phyloP scores from a whole-genome alignment of 2,888 invertebrate genomes.

The Platycnemis pennipes region DNA sequence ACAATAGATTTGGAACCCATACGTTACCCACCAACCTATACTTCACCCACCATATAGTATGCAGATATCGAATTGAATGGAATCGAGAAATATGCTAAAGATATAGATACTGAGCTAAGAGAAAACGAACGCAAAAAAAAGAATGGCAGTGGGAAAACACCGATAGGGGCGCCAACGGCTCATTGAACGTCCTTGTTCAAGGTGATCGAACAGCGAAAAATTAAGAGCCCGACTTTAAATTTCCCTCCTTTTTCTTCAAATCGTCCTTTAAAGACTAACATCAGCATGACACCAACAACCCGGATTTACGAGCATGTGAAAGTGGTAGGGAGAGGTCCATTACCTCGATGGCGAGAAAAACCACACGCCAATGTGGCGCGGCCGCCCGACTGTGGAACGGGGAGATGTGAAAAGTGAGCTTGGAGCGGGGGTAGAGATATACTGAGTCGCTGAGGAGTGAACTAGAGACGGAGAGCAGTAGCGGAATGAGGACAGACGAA shows the following conservation, averaged over 20 bases:
- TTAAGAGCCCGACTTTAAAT: not conserved
- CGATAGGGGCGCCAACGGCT: not conserved
- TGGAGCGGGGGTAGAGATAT: not conserved
- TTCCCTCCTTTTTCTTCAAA: not conserved
- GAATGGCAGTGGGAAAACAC: too few species aligned
- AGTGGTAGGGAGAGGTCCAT: not conserved
- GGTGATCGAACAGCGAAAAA: not conserved
- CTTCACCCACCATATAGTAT: too few species aligned
- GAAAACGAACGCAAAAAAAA: too few species aligned
- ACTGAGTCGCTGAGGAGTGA: not conserved
- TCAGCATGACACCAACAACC: not conserved
- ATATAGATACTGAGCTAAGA: too few species aligned
- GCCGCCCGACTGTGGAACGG: not conserved
- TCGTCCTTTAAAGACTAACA: conserved; percentile 1
- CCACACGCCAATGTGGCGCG: not conserved
- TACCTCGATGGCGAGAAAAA: not conserved
- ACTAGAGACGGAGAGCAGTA: not conserved
- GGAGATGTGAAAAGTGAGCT: not conserved
- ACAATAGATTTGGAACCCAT: too few species aligned
- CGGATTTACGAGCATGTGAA: not conserved
- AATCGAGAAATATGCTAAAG: too few species aligned
- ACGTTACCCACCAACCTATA: too few species aligned
- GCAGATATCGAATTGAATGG: too few species aligned
- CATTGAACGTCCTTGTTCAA: not conserved
- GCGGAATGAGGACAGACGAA: not conserved